Base-by-base conservation (phyloP, 2,888 invertebrate species). In the Eudiplozoon nipponicum region DNA sequence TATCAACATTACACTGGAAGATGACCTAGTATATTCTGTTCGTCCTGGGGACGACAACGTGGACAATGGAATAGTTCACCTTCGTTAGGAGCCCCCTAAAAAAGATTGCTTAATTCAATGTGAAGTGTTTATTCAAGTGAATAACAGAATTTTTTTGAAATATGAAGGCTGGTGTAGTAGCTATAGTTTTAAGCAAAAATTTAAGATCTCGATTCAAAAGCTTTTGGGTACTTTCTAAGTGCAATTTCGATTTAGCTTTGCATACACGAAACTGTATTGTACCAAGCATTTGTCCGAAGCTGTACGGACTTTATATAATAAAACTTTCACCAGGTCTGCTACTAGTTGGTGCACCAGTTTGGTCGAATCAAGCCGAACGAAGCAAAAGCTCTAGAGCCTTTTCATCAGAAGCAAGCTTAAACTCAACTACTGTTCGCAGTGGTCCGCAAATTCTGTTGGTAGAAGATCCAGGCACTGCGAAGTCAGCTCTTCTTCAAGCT, bases 11-110 rank as follows among this genome's bases (percentile, higher is more conserved):
- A 19, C 29, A 1, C 52, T 76, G 29, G 72, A 75, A 52, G 70
- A 78, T 61, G 78, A 78, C 59, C 61, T 80, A 19, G 76, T 77
- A 0, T 76, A 77, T 56, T 61, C 61, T 45, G 76, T 76, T 54
- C 74, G 74, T 56, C 76, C 78, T 38, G 80, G 80, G 1, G 77
- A 80, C 63, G 72, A 74, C 62, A 67, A 78, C 13, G 68, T 70
- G 46, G 67, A 78, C 46, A 77, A 76, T 61, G 77, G 77, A 1
- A 66, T 68, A 46, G 66, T 77, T 1, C 65, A 70, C 49, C 65
- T 70, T 38, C 63, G 74, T 42, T 77, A 74, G 73, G 66, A 67
- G 26, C 65, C 68, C 1, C 55, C 68, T 21, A 51, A 53, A 2
- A 55, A 56, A 13, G 70, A 69, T 22, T 65, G 64, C 49, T 65